Base-by-base conservation (phyloP, 1,140 invertebrate species). In the Drosophila repleta region DNA sequence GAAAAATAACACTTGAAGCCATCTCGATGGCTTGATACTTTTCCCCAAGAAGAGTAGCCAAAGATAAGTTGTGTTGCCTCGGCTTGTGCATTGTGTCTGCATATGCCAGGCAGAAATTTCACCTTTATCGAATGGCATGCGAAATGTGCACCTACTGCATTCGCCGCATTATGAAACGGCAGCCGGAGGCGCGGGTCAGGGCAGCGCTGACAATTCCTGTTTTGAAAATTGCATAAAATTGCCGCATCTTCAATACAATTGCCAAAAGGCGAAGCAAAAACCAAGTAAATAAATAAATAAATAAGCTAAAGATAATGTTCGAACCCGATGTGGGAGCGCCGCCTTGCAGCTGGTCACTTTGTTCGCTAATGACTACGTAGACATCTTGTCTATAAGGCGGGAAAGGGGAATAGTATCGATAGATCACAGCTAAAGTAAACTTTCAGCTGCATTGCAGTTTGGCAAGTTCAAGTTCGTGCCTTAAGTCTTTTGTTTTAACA, bases 181-280 rank as follows among this genome's bases (percentile, higher is more conserved):
- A 66, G 79, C 65, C 65, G 35, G 45, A 65, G 68, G 68, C 62
- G 53, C 45, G 37, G 46, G 46, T 49, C 62, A 51, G 52, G 62
- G 62, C 51, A 24, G 58, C 45, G 65, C 76, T 63, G 69, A 57
- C 68, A 65, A 80, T 82, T 77, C 74, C 81, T 79, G 73, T 74
- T 74, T 70, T 49, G 48, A 68, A 81, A 75, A 81, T 81, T 87
- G 77, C 78, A 81, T 84, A 82, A 87, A 78, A 72, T 68, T 76
- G 73, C 69, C 74, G 82, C 81, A 78, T 87, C 81, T 85, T 82
- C 82, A 83, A 58, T 77, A 46, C 46, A 81, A 63, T 63, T 43
- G 24, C 57, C 57, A 58, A 49, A 52, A 57, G 39, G 20, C 56
- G 52, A 26, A 46, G 56, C 67, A 60, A 39, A 74, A 17, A 29